These are phyloP conservation scores for Lacerta agilis DNA, from an alignment of 2,797 vertebrate species.

Conservation along the genomic window DNA sequence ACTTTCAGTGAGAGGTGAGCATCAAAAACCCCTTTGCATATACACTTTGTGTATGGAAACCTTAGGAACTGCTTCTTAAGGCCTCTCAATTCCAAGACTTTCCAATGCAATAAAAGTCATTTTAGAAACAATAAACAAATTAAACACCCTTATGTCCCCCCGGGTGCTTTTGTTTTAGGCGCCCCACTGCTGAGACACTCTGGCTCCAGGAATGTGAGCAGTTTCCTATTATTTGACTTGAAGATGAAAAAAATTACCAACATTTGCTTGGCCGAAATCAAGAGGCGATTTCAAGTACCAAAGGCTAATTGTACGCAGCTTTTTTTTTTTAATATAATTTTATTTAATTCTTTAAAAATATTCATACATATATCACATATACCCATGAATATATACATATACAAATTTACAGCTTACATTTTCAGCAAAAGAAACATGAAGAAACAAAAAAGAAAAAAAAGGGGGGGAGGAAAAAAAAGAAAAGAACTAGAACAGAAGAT, in stretches of 20 bases:
- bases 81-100: not conserved
- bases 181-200: slow-evolving; percentile 46
- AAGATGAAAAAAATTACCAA: slow-evolving; percentile 28
- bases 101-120: slow-evolving; percentile 10
- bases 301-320: slow-evolving; percentile 23
- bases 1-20: not conserved
- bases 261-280: not conserved
- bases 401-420: no score
- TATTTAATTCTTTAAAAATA: no score
- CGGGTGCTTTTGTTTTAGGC: slow-evolving; percentile 35
- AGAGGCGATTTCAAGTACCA: slow-evolving; percentile 5
- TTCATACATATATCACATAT: no score
- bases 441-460: no score
- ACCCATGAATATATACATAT: no score
- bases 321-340: no score
- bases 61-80: not conserved
- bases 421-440: no score
- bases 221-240: slow-evolving; percentile 67
- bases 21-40: not conserved
- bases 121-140: slow-evolving; percentile 57
- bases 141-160: not conserved
- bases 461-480: no score
- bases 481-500: no score
- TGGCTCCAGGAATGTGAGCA: slow-evolving; percentile 57
- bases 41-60: slow-evolving; percentile 9